phyloP scores from a whole-genome alignment of 2,113 vertebrate species.

The Heloderma charlesbogerti region DNA sequence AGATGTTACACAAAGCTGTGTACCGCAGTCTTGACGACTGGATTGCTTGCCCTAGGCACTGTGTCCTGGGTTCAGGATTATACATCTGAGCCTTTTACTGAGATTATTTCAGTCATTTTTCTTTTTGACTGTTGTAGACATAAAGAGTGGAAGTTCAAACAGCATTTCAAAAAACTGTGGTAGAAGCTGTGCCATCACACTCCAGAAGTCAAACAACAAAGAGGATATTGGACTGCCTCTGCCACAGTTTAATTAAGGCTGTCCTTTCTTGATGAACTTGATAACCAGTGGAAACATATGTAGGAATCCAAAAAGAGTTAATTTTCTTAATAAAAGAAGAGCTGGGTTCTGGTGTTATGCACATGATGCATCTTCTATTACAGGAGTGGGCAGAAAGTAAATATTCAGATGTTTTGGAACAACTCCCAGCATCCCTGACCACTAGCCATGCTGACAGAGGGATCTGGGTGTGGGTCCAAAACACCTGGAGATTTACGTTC shows the following conservation, averaged over 20 bases:
- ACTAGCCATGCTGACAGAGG: too few relatives aligned
- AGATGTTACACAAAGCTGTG: background rate
- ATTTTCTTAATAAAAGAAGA: background rate
- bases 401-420: too few relatives aligned
- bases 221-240: too few relatives aligned
- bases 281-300: background rate
- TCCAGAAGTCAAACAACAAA: background rate
- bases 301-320: background rate
- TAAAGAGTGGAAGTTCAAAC: background rate
- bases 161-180: background rate
- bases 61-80: background rate
- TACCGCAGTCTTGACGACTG: background rate
- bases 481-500: too few relatives aligned
- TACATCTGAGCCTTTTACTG: background rate
- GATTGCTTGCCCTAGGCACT: background rate
- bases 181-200: background rate
- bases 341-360: background rate
- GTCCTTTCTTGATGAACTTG: background rate
- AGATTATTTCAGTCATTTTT: background rate
- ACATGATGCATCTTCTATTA: background rate
- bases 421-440: too few relatives aligned
- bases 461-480: too few relatives aligned
- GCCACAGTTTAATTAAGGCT: background rate
- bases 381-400: too few relatives aligned
- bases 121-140: background rate